phyloP scores from a whole-genome alignment of 2,113 vertebrate genomes.

The Bucco capensis region DNA sequence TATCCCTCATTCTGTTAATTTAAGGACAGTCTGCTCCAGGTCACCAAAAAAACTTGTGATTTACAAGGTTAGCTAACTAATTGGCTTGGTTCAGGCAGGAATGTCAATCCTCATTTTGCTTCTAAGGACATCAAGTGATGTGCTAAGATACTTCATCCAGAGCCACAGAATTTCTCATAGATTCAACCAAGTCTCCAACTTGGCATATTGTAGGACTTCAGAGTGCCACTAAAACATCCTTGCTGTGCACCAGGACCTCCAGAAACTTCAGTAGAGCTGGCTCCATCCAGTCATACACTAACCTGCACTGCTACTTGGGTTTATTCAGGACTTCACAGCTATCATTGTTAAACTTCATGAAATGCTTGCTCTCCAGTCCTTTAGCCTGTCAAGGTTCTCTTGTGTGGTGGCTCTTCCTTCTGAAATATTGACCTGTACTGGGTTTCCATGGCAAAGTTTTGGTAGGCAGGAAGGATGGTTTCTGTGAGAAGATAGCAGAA shows the following conservation, averaged over 20 bases:
- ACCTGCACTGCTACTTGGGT: background rate
- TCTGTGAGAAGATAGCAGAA: background rate
- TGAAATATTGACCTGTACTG: background rate
- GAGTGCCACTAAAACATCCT: background rate
- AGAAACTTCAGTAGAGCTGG: background rate
- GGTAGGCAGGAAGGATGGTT: background rate
- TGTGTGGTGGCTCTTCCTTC: background rate
- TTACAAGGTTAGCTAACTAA: slow-evolving; percentile 25
- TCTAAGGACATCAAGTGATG: background rate
- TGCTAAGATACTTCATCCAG: background rate
- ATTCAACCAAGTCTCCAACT: background rate
- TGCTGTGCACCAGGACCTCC: background rate
- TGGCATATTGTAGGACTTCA: background rate
- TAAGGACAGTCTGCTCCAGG: slow-evolving; percentile 1
- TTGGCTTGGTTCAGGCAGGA: background rate
- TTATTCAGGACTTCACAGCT: background rate
- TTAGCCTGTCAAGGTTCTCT: background rate
- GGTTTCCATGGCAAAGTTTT: background rate
- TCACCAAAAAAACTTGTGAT: slow-evolving; percentile 28
- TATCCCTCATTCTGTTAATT: slow-evolving; percentile 8
- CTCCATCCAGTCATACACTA: background rate
- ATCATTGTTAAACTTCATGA: background rate
- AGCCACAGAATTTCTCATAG: background rate
- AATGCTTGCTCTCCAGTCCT: background rate
- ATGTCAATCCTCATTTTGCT: slow-evolving; percentile 21